phyloP scores from a whole-genome alignment of 2,888 invertebrate genomes.

The Drosophila mayaguana region DNA sequence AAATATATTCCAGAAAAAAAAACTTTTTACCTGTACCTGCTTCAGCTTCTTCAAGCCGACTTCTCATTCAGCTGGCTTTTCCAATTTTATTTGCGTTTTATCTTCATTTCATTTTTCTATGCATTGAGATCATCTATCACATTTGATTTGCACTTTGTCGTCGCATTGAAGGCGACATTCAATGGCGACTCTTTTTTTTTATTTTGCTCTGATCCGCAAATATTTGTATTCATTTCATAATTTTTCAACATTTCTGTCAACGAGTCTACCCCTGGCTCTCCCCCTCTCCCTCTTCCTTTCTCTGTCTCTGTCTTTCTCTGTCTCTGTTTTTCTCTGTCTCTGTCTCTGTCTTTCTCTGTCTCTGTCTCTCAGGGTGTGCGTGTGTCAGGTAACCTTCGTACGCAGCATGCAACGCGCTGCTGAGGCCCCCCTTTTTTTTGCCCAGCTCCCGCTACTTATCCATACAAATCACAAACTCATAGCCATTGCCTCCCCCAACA shows the following conservation, averaged over 20 bases:
- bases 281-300: background rate
- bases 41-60: slow-evolving; percentile 14
- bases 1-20: background rate
- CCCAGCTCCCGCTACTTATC: slow-evolving; percentile 5
- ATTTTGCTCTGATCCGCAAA: slow-evolving; percentile 60
- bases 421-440: background rate
- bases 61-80: slow-evolving; percentile 26
- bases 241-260: slow-evolving; percentile 62
- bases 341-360: slow-evolving; percentile 8
- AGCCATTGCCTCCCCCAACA: slow-evolving; percentile 1
- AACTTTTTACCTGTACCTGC: background rate
- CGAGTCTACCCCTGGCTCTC: slow-evolving; percentile 15
- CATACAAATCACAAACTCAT: slow-evolving; percentile 18
- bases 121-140: slow-evolving; percentile 73
- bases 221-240: slow-evolving; percentile 77
- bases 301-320: slow-evolving; percentile 16
- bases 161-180: slow-evolving; percentile 58
- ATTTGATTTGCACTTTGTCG: slow-evolving; percentile 69
- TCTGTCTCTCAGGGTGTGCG: slow-evolving; percentile 17
- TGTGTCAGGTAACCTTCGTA: slow-evolving; percentile 70
- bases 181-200: slow-evolving; percentile 42
- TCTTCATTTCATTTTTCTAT: slow-evolving; percentile 1
- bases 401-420: slow-evolving; percentile 45
- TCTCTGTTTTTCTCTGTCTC: slow-evolving; percentile 8
- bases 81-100: slow-evolving; percentile 29